phyloP scores from a whole-genome alignment of 1,140 invertebrate genomes.

The Halesus radiatus region DNA sequence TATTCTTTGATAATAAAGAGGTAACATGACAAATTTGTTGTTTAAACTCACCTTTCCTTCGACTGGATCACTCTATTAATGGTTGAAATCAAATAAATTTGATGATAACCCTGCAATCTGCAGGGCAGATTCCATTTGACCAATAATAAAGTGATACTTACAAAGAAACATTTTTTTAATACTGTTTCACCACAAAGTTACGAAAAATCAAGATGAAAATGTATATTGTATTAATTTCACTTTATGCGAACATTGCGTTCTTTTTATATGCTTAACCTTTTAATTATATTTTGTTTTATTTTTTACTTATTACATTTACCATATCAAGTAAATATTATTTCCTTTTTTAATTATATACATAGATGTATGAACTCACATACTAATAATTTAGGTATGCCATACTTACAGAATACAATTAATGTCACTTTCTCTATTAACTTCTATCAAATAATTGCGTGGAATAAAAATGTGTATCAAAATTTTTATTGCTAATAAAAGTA shows the following conservation, averaged over 20 bases:
- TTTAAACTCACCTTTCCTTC: not conserved
- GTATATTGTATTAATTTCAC: not conserved
- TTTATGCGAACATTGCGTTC: too few species aligned
- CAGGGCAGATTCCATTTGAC: too few species aligned
- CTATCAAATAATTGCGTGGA: constrained; percentile 55
- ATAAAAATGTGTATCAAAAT: constrained; percentile 57
- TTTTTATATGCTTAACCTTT: not conserved
- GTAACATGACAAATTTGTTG: not conserved
- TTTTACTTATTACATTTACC: constrained; percentile 38
- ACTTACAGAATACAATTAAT: constrained; percentile 46
- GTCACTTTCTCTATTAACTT: constrained; percentile 52
- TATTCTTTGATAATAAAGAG: not conserved
- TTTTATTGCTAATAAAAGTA: constrained; percentile 58
- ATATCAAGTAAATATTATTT: constrained; percentile 41
- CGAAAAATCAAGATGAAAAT: constrained; percentile 35
- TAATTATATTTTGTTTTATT: constrained; percentile 16
- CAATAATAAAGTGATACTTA: too few species aligned
- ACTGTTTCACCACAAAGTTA: too few species aligned
- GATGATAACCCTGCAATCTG: too few species aligned
- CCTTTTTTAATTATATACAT: constrained; percentile 33
- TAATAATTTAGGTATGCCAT: constrained; percentile 54
- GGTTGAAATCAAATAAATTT: not conserved
- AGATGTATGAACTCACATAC: constrained; percentile 46
- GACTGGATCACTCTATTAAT: not conserved
- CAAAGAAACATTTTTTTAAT: too few species aligned